Conservation (phyloP, 2,113 vertebrate genomes). For the Labeo catla region DNA sequence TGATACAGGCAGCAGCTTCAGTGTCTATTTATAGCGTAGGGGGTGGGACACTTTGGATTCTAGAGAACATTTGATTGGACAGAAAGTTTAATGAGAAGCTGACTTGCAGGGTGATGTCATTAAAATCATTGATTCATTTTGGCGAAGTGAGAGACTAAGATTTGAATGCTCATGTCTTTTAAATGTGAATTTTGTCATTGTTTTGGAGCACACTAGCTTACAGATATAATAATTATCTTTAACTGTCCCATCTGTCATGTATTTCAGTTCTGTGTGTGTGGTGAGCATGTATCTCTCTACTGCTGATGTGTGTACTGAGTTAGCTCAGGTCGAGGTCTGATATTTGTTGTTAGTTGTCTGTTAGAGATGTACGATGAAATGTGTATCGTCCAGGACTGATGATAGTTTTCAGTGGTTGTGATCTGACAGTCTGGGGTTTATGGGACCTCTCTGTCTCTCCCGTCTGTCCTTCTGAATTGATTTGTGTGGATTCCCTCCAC, state of each 20-base stretch:
- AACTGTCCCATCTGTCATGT: not conserved
- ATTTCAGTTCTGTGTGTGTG: not conserved
- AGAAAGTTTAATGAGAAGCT: no score
- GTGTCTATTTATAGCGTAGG: no score
- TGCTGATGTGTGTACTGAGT: not conserved
- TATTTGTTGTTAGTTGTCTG: not conserved
- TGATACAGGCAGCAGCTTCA: no score
- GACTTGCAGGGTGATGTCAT: no score
- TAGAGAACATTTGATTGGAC: no score
- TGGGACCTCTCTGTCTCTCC: conserved; percentile 36
- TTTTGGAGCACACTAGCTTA: no score
- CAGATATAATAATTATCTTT: not conserved
- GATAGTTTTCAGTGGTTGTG: conserved; percentile 17
- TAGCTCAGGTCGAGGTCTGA: not conserved
- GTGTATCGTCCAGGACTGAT: conserved; percentile 8
- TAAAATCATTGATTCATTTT: no score
- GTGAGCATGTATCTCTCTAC: not conserved
- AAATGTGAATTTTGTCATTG: no score
- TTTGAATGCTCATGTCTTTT: no score
- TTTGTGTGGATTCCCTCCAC: conserved; percentile 29
- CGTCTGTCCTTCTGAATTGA: not conserved
- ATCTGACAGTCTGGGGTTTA: conserved; percentile 35
- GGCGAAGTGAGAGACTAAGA: no score
- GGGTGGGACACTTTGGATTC: no score
- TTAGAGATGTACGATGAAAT: not conserved